Conservation (phyloP, 2,888 invertebrate genomes). For the Himalopsyche anomala region DNA sequence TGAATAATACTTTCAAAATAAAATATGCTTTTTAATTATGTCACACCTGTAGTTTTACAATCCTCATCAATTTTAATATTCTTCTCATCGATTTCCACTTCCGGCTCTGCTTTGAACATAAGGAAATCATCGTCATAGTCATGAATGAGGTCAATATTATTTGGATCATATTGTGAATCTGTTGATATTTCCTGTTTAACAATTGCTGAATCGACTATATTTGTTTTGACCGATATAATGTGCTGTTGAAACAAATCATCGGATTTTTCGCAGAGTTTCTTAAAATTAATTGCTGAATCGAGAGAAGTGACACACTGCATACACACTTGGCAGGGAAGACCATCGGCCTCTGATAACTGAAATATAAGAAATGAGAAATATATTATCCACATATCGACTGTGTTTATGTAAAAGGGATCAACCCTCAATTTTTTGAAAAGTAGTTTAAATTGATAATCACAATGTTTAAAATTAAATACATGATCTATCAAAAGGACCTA, state of each 20-base stretch:
- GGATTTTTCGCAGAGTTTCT: conserved; percentile 68
- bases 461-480: too few relatives aligned
- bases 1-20: not conserved
- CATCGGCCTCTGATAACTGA: conserved; percentile 68
- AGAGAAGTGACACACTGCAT: conserved; percentile 67
- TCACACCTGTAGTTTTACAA: conserved; percentile 7
- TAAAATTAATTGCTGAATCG: conserved; percentile 67
- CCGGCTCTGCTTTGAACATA: conserved; percentile 61
- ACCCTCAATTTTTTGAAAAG: too few relatives aligned
- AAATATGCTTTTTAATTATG: not conserved
- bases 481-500: too few relatives aligned
- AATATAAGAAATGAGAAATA: conserved; percentile 27
- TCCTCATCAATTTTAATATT: conserved; percentile 17
- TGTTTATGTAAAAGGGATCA: too few relatives aligned
- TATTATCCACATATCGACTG: not conserved
- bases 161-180: conserved; percentile 23
- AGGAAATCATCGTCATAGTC: conserved; percentile 59
- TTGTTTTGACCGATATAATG: not conserved
- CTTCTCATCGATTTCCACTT: conserved; percentile 46
- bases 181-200: conserved; percentile 47
- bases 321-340: conserved; percentile 69
- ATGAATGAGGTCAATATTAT: conserved; percentile 32
- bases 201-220: conserved; percentile 7
- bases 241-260: conserved; percentile 64
- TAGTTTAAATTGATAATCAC: too few relatives aligned